Evolutionary conservation across 2,888 invertebrate species (phyloP).

Genomic region (Ennomos fuscantarius): DNA sequence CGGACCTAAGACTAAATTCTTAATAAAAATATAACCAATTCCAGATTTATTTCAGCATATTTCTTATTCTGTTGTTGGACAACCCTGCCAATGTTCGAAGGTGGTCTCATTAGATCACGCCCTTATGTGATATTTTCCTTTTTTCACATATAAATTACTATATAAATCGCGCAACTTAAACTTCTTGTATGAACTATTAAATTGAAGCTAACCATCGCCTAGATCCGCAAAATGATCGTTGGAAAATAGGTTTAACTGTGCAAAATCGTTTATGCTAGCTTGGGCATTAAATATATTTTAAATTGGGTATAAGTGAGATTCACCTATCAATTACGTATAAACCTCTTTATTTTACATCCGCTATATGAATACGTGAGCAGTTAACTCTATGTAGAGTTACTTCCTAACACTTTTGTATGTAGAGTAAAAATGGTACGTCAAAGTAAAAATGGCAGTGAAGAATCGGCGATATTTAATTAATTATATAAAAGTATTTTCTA

Average conservation of each 20-base stretch:
- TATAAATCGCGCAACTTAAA: constrained; percentile 35
- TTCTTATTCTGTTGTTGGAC: constrained; percentile 17
- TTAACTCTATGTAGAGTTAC: constrained; percentile 20
- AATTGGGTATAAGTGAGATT: constrained; percentile 35
- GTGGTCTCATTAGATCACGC: constrained; percentile 76
- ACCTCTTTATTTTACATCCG: constrained; percentile 42
- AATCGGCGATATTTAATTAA: too few relatives aligned
- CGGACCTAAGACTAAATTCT: too few relatives aligned
- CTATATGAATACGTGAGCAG: constrained; percentile 31
- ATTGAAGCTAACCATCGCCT: constrained; percentile 56
- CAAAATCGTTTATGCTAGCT: constrained; percentile 24
- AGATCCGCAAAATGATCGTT: constrained; percentile 47
- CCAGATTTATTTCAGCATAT: too few relatives aligned
- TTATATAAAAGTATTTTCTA: too few relatives aligned
- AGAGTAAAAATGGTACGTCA: too few relatives aligned
- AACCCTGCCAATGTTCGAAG: constrained; percentile 56
- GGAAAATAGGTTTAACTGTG: constrained; percentile 46
- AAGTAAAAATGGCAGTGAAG: too few relatives aligned
- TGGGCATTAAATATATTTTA: constrained; percentile 40
- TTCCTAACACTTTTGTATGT: constrained; percentile 9
- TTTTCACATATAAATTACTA: constrained; percentile 61
- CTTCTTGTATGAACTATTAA: constrained; percentile 45
- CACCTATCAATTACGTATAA: constrained; percentile 41
- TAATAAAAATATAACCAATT: too few relatives aligned
- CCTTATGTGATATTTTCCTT: constrained; percentile 56